Evolutionary conservation across 2,888 invertebrate genomes (phyloP), one percentile per base, ranked within the genome.

Genomic region (Drosophila kanekoi): DNA sequence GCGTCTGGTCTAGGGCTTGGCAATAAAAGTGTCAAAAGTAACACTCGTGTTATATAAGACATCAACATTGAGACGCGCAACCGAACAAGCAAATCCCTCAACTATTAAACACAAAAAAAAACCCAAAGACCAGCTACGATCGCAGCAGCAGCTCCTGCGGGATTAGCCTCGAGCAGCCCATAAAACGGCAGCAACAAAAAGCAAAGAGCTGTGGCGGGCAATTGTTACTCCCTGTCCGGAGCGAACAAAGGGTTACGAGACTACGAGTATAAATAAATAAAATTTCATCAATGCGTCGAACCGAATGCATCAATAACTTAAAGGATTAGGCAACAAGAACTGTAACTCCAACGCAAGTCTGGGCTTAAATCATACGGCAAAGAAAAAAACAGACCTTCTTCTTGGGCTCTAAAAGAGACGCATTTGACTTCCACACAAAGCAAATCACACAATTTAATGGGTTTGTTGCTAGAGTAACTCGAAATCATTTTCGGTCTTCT

Each of bases 11-110:
- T 71, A 58, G 74, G 72, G 66, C 59, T 47, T 49, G 67, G 62
- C 82, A 86, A 86, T 89, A 89, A 86, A 86, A 86, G 88, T 86
- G 85, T 86, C 85, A 86, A 89, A 89, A 86, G 89, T 89, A 87
- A 85, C 89, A 87, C 86, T 81, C 52, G 77, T 87, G 87, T 87
- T 85, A 85, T 87, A 81, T 77, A 76, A 82, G 88, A 82, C 81
- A 88, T 76, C 88, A 76, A 88, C 76, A 76, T 74, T 51, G 60
- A 45, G 56, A 56, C 48, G 54, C 43, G 57, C 44, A 32, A 8
- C 18, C 47, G 65, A 53, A 64, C 63, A 72, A 83, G 66, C 74
- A 72, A 84, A 66, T 89, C 87, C 85, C 89, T 75, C 72, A 79
- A 71, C 86, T 77, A 84, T 87, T 89, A 81, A 70, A 76, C 63